Base-by-base conservation (phyloP, 2,888 invertebrate genomes). In the Phaedon cochleariae region DNA sequence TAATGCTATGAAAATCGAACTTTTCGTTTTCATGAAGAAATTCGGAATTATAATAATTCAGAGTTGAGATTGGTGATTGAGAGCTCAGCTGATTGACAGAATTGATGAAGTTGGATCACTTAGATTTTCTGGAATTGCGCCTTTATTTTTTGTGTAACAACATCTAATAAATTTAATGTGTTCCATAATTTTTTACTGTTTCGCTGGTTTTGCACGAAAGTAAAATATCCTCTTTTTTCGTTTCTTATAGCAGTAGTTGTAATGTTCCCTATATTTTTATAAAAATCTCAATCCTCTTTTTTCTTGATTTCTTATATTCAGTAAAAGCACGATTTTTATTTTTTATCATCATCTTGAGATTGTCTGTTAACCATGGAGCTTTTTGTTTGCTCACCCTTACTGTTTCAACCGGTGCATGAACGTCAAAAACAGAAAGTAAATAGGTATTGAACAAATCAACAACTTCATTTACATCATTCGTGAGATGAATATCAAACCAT, bases 321-420 rank as follows among this genome's bases (percentile, higher is more conserved):
- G 31, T 34, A 9, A 10, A 34, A 2, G 31, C 31, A 7, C 10
- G 4, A 10, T 34, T 34, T 9, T 34, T 34, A 10, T 34, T 34
- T 34, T 34, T 34, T 9, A 34, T 34, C 31, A 34, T 34, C 9
- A 34, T 9, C 9, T 34, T 34, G 9, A 9, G 10, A 9, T 4
- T 34, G 10, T 34, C 31, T 7, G 2, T 34, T 2, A 34, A 6
- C 52, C 48, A 48, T 1, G 48, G 20, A 5, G 48, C 52, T n/a
- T 17, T 52, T 17, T 22, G 52, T 29, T 52, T 31, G 26, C 52
- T n/a, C n/a, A 52, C 2, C n/a, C 31, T 63, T 2, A 29, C 41
- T 2, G 45, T 49, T 51, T 48, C 58, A 1, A 62, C 26, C 26
- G 62, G 58, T 41, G 41, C 58, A 57, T 66, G 59, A 18, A 18